Evolutionary conservation across 2,888 invertebrate species (phyloP), one percentile per base, ranked within the genome.

Genomic region (Corythucha ciliata): DNA sequence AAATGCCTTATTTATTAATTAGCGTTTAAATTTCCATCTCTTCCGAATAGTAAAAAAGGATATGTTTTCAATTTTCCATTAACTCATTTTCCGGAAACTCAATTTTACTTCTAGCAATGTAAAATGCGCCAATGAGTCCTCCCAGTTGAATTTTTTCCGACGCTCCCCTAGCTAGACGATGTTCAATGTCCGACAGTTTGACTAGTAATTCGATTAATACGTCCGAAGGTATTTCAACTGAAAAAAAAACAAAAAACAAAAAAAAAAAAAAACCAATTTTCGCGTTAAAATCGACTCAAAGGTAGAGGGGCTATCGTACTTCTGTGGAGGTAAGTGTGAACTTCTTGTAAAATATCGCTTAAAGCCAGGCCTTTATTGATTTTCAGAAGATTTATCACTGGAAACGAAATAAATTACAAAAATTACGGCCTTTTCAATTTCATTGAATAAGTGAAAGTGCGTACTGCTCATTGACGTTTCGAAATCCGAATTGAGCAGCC

Each of bases 101-200:
- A 24, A 63, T 57, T 44, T 60, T 70, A 59, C 81, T 78, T 55
- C 88, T 75, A 10, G 82, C 83, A 26, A 76, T 69, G 61, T 87
- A 83, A 70, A 96, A 96, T 5, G 86, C 82, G n/a, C 90, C 79
- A 45, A 97, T 79, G 46, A 98, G 74, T 0, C 91, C 81, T 49
- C 89, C 82, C 14, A 94, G 73, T 70, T 98, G 96, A 39, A 93
- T 78, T 59, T 83, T 81, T 70, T 98, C 98, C 65, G 79, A 85
- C 57, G 90, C 84, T 22, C 97, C 97, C 56, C 78, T 75, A 0
- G 90, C 74, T 26, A 97, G 72, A 27, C 92, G 76, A 65, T 83
- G 79, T 70, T 98, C 97, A 48, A 93, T 80, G 59, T 87, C 85
- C 2, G 93, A 82, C 79, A 98, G 77, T 70, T 88, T 86, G 37